phyloP scores from a whole-genome alignment of 2,888 invertebrate species.

The Sceliomorpha sp. region DNA sequence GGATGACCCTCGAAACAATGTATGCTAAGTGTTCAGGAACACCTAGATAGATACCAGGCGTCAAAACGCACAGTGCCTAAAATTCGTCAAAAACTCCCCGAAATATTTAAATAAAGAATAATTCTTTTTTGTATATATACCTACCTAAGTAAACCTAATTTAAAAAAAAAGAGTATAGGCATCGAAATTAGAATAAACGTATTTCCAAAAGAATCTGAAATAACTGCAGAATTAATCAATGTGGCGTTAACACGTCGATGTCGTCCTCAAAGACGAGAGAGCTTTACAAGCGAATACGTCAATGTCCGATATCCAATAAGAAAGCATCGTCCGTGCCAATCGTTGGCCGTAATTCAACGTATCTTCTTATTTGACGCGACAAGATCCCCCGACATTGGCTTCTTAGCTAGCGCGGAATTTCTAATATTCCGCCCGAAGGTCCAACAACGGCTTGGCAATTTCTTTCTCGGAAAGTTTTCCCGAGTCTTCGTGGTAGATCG shows the following conservation, averaged over 20 bases:
- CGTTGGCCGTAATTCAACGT: slow-evolving; percentile 57
- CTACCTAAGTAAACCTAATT: too few species aligned
- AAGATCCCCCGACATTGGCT: slow-evolving; percentile 57
- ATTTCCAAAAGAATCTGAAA: too few species aligned
- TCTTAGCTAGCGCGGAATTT: slow-evolving; percentile 60
- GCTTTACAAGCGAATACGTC: slow-evolving; percentile 45
- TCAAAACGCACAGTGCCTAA: too few species aligned
- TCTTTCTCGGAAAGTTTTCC: slow-evolving; percentile 63
- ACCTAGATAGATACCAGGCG: too few species aligned
- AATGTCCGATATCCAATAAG: slow-evolving; percentile 57
- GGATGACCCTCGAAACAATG: too few species aligned
- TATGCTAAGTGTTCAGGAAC: too few species aligned
- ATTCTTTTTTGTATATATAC: too few species aligned
- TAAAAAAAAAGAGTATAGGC: too few species aligned
- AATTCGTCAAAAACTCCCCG: too few species aligned
- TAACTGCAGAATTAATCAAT: slow-evolving; percentile 46
- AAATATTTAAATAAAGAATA: too few species aligned
- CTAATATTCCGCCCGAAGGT: slow-evolving; percentile 61
- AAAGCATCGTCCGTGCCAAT: slow-evolving; percentile 55
- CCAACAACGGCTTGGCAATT: slow-evolving; percentile 66
- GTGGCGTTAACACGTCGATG: slow-evolving; percentile 42
- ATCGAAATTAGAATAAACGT: too few species aligned
- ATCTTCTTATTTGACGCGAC: slow-evolving; percentile 57
- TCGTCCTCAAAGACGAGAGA: slow-evolving; percentile 45
- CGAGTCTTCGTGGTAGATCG: slow-evolving; percentile 57